Evolutionary conservation across 1,140 invertebrate species (phyloP).

Genomic region (Drosophila sucinea): DNA sequence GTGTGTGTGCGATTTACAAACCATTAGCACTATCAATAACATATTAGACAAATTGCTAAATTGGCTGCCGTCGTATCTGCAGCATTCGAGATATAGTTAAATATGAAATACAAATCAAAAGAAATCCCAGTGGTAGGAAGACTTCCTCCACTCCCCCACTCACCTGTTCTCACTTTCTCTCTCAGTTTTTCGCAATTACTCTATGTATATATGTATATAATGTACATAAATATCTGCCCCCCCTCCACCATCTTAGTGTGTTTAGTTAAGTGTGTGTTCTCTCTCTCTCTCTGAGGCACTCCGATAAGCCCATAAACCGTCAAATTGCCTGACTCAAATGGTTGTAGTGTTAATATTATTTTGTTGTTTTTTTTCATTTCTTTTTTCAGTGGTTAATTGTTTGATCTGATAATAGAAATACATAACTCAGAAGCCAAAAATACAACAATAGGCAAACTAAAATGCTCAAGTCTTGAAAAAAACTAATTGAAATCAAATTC

Average conservation of each 20-base stretch:
- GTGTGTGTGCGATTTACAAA: constrained; percentile 67
- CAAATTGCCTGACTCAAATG: constrained; percentile 32
- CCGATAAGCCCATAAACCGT: constrained; percentile 22
- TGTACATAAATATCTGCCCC: not conserved
- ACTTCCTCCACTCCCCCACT: not conserved
- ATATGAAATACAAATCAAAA: constrained; percentile 1
- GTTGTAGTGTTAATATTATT: constrained; percentile 25
- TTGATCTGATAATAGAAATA: constrained; percentile 54
- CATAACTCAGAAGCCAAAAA: constrained; percentile 12
- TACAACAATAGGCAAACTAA: constrained; percentile 25
- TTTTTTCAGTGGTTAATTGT: constrained; percentile 46
- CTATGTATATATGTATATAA: not conserved
- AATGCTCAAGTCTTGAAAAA: constrained; percentile 44
- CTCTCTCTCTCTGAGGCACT: not conserved
- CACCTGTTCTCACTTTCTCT: not conserved
- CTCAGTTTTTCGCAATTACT: not conserved
- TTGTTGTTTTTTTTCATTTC: constrained; percentile 40
- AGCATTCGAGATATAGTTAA: constrained; percentile 23
- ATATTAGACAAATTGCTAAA: constrained; percentile 78
- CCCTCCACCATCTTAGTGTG: not conserved
- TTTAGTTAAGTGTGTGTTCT: no score
- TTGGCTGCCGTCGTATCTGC: constrained; percentile 58
- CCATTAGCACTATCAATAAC: constrained; percentile 72
- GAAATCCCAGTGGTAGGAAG: constrained; percentile 7
- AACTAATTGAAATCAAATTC: no score